Evolutionary conservation across 2,113 vertebrate species (phyloP), one percentile per base, ranked within the genome.

Genomic region (Lepidothrix coronata): DNA sequence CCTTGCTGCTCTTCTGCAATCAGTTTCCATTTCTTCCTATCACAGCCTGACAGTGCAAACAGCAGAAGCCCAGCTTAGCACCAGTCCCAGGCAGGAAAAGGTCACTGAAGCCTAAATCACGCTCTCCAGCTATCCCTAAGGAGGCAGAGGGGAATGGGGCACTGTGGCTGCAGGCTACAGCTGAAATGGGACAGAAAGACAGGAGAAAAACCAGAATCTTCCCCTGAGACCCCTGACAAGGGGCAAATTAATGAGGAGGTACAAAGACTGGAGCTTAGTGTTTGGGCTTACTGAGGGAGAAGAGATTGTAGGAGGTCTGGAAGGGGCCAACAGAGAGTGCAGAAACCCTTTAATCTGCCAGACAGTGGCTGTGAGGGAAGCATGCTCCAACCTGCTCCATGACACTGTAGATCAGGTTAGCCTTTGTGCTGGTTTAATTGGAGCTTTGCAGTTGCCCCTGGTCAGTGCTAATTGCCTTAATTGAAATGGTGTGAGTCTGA

Each of bases 401-500:
- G 95, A 90, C 89, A 91, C 76, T 51, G 74, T 44, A 82, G 94
- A 84, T 95, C 89, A 58, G 65, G 78, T 85, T 90, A 75, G 95
- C 89, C 89, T 97, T 97, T 96, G 91, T 85, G 82, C 70, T 37
- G 72, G 49, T 91, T 95, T 97, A 97, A 96, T 93, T 97, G 94
- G 95, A 87, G 93, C 89, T 96, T 90, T 96, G 72, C 93, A 90
- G 89, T 80, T 82, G 96, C 93, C 87, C 95, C 91, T 94, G 96
- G 96, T 96, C 96, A 79, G 91, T 92, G 81, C 92, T 97, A 96
- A 97, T 97, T 97, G 94, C 86, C 89, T 97, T 97, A 95, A 96
- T 90, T 96, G 95, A 88, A 91, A 90, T 51, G 80, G 91, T 0
- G 0, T 3, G 9, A 59, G 9, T 22, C 74, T 52, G 62, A 1